Evolutionary conservation across 2,797 vertebrate genomes (phyloP).

Genomic region (Schizopygopsis pylzovi): DNA sequence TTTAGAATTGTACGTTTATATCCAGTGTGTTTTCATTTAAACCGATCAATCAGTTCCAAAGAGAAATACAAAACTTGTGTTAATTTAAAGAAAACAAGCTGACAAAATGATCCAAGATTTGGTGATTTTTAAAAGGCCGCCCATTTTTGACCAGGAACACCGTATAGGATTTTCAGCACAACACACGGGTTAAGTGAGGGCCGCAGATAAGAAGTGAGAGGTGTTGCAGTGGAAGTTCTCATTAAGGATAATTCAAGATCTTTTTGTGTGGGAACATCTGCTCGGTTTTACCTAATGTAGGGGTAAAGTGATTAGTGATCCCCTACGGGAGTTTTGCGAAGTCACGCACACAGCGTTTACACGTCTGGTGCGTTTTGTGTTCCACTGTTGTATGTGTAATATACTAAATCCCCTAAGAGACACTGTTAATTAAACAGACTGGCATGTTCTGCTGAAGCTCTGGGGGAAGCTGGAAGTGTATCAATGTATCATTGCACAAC

Average conservation of each 20-base stretch:
- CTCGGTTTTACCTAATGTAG: conserved; percentile 52
- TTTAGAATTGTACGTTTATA: not conserved
- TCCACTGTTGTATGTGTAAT: conserved; percentile 9
- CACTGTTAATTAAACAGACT: conserved; percentile 40
- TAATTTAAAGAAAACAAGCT: not conserved
- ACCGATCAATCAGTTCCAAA: not conserved
- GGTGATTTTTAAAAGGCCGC: not conserved
- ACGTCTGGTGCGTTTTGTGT: conserved; percentile 21
- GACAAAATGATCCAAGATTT: not conserved
- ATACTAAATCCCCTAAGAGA: conserved; percentile 28
- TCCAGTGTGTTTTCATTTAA: not conserved
- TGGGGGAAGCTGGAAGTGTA: conserved; percentile 26
- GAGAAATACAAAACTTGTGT: not conserved
- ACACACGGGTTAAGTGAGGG: not conserved
- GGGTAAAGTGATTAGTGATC: conserved; percentile 34
- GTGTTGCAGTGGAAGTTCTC: conserved; percentile 45
- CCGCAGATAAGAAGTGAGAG: conserved; percentile 8
- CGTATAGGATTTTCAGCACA: not conserved
- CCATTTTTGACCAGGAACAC: not conserved
- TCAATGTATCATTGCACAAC: conserved; percentile 31
- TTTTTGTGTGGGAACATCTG: conserved; percentile 52
- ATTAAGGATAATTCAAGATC: conserved; percentile 31
- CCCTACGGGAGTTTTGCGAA: conserved; percentile 32
- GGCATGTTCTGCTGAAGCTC: conserved; percentile 22
- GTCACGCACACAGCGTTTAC: conserved; percentile 9